A percentile compares a stretch with the other conserved stretches of the same genome.
Evolutionary conservation across 2,888 invertebrate genomes (phyloP).

Genomic region (Allolobophora icterica): DNA sequence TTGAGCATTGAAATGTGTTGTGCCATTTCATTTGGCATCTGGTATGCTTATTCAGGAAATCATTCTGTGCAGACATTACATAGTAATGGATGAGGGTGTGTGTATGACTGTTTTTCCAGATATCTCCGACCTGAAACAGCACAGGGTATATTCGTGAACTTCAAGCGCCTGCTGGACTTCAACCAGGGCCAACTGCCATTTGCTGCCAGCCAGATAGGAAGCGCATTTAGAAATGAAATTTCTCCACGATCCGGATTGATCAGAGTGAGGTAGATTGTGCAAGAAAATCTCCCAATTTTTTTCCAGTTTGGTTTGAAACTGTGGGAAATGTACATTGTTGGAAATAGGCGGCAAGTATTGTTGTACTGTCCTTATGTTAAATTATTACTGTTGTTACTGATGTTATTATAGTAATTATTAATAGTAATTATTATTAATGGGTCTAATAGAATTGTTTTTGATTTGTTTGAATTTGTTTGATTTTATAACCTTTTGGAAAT

Average conservation of each 20-base stretch:
- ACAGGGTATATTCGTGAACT: constrained; percentile 99
- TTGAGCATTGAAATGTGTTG: too few relatives aligned
- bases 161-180: constrained; percentile 94
- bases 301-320: neutral
- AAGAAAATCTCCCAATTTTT: neutral
- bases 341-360: neutral
- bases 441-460: neutral
- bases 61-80: neutral
- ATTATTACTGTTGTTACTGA: neutral
- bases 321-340: neutral
- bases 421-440: neutral
- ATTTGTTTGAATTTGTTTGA: neutral
- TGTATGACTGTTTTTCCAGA: constrained; percentile 62
- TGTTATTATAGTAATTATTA: neutral
- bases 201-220: constrained; percentile 98
- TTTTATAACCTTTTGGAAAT: neutral
- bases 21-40: neutral
- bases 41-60: neutral
- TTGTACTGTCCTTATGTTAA: neutral
- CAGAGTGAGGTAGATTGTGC: constrained; percentile 73
- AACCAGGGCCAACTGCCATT: constrained; percentile 95
- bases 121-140: constrained; percentile 97
- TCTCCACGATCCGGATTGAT: constrained; percentile 95
- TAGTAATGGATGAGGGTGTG: neutral
- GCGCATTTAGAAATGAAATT: constrained; percentile 98